A percentile compares a stretch with the other conserved stretches of the same genome.
Evolutionary conservation across 2,888 invertebrate genomes (phyloP).

Genomic region (Sipha maydis): DNA sequence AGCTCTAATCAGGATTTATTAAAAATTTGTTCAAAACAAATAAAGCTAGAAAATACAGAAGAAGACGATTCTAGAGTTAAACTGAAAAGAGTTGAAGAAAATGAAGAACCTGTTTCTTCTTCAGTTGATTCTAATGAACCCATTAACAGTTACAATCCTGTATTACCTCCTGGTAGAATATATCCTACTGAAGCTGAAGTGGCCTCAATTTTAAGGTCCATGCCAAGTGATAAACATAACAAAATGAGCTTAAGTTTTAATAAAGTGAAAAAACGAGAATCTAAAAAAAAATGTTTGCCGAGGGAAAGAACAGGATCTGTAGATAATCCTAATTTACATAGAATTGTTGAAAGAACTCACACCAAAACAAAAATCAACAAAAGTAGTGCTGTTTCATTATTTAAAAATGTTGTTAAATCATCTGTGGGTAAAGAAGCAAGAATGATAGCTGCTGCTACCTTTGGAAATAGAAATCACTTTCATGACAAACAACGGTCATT

Average conservation of each 20-base stretch:
- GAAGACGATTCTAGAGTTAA: constrained; percentile 60
- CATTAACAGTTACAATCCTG: constrained; percentile 50
- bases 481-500: constrained; percentile 58
- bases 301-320: constrained; percentile 69
- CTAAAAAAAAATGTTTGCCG: constrained; percentile 69
- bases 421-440: constrained; percentile 65
- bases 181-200: constrained; percentile 66
- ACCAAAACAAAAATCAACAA: constrained; percentile 61
- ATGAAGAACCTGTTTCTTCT: constrained; percentile 41
- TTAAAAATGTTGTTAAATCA: constrained; percentile 66
- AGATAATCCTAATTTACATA: constrained; percentile 66
- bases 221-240: constrained; percentile 65
- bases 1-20: constrained; percentile 48
- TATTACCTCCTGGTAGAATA: constrained; percentile 62
- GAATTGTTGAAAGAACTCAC: constrained; percentile 60
- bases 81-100: constrained; percentile 56
- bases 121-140: constrained; percentile 58
- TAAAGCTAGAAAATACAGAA: constrained; percentile 53
- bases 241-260: constrained; percentile 64
- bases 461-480: constrained; percentile 59
- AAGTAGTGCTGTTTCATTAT: constrained; percentile 63
- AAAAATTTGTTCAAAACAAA: constrained; percentile 61
- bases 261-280: constrained; percentile 71
- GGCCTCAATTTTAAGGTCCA: constrained; percentile 65
- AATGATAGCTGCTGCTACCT: constrained; percentile 64